Evolutionary conservation across 2,888 invertebrate species (phyloP).

Genomic region (Ecliptopera silaceata): DNA sequence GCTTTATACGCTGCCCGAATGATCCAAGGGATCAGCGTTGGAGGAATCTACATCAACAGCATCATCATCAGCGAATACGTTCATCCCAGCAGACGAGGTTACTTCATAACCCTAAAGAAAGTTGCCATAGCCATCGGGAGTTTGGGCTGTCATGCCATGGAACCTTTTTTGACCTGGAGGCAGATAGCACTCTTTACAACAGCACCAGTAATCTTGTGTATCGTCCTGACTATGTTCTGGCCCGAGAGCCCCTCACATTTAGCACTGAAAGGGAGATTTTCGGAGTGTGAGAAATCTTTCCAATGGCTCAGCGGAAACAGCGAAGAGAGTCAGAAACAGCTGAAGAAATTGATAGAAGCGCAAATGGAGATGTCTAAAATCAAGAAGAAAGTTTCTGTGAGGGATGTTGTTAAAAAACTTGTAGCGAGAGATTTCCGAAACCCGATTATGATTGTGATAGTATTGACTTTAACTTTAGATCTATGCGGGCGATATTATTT

Average conservation of each 20-base stretch:
- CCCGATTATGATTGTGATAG: constrained; percentile 40
- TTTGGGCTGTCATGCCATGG: constrained; percentile 47
- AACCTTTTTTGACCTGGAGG: constrained; percentile 47
- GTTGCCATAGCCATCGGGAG: constrained; percentile 38
- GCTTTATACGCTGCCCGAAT: constrained; percentile 44
- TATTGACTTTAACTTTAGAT: constrained; percentile 48
- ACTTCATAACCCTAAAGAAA: constrained; percentile 48
- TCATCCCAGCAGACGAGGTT: constrained; percentile 48
- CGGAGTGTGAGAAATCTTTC: constrained; percentile 47
- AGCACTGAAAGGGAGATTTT: constrained; percentile 49
- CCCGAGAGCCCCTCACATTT: constrained; percentile 54
- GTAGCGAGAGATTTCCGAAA: constrained; percentile 45
- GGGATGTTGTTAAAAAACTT: constrained; percentile 31
- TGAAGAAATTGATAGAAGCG: constrained; percentile 43
- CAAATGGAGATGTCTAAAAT: constrained; percentile 29
- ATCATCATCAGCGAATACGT: constrained; percentile 51
- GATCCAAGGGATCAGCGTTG: constrained; percentile 47
- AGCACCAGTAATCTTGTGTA: constrained; percentile 25
- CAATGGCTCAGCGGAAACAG: constrained; percentile 46
- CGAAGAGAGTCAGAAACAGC: constrained; percentile 38
- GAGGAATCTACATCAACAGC: constrained; percentile 43
- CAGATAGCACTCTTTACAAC: constrained; percentile 42
- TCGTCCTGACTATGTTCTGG: constrained; percentile 46
- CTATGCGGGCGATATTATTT: constrained; percentile 50
- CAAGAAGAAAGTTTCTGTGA: background rate